Evolutionary conservation across 30 jellyfish, hydroid and myxozoan species (phyloP), one percentile per base, ranked within the genome.

Genomic region (Pseudorhiza aurosa): DNA sequence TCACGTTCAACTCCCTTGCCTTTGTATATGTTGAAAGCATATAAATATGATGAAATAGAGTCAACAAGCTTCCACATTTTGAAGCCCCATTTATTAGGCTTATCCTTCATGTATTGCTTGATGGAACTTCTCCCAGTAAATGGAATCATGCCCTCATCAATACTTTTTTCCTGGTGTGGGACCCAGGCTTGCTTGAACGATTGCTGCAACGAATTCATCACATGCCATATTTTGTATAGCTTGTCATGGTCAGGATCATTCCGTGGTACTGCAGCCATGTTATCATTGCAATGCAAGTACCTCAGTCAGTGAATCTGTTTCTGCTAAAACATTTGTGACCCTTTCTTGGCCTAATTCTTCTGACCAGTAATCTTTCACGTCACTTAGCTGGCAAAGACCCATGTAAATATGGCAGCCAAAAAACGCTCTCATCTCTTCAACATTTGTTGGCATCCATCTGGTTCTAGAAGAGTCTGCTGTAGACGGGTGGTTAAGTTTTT

Each of bases 91-190:
- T n/a, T n/a, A 18, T 57, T 22, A 12, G 72, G 72, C 42, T 57
- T 63, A 11, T 63, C 77, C 77, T 63, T 63, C 77, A 63, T 63
- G 36, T 30, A 59, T 24, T 59, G 75, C 24, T 59, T 59, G 75
- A 59, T 59, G 18, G 63, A 10, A 65, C 58, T 65, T 24, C 80
- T 65, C 10, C 80, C 80, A 31, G 80, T 65, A 62, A 65, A 65
- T 4, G 80, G 30, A 65, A 65, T 65, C 82, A 39, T 45, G 29
- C 82, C 67, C 67, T 68, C 82, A 68, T 42, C 82, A 35, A 39
- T 36, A 68, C 82, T 68, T 39, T 68, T 68, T 39, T 68, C 67
- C 40, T 68, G 82, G 65, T 45, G 82, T 7, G 82, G 82, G 12
- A 68, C 42, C 82, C 65, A 68, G 43, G 43, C 39, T 8, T 39